phyloP scores from a whole-genome alignment of 2,888 invertebrate genomes.

The Sesia apiformis region DNA sequence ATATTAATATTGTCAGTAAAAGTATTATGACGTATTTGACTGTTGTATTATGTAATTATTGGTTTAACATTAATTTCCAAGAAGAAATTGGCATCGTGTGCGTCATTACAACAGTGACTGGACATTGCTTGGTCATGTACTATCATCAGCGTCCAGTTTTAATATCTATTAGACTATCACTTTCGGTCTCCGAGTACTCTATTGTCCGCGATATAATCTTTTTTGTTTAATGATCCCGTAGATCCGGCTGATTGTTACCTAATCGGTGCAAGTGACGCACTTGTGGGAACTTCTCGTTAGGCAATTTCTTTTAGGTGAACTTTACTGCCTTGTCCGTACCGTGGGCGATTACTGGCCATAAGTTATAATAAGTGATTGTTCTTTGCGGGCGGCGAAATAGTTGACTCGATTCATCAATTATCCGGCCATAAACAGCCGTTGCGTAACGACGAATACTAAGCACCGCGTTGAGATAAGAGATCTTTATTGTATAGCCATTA shows the following conservation, averaged over 20 bases:
- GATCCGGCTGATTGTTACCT: constrained; percentile 65
- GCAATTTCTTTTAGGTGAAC: constrained; percentile 35
- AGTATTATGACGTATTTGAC: constrained; percentile 2
- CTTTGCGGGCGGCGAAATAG: constrained; percentile 23
- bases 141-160: constrained; percentile 44
- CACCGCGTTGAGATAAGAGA: constrained; percentile 3
- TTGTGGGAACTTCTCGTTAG: constrained; percentile 49
- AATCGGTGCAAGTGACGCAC: constrained; percentile 51
- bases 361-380: constrained; percentile 9
- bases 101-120: constrained; percentile 33
- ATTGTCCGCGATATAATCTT: constrained; percentile 65
- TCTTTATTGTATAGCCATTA: background rate
- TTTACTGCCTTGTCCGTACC: constrained; percentile 8
- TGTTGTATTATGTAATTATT: background rate
- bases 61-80: background rate
- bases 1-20: background rate
- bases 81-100: constrained; percentile 5
- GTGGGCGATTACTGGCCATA: constrained; percentile 4
- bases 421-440: constrained; percentile 16
- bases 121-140: constrained; percentile 34
- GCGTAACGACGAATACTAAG: constrained; percentile 5
- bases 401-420: constrained; percentile 28
- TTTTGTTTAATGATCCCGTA: constrained; percentile 60
- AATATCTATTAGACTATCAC: constrained; percentile 66
- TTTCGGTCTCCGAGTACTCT: constrained; percentile 62